A percentile compares a stretch with the other conserved stretches of the same genome.
Conservation (phyloP, 2,888 invertebrate genomes). For the Drosophila multiciliata region DNA sequence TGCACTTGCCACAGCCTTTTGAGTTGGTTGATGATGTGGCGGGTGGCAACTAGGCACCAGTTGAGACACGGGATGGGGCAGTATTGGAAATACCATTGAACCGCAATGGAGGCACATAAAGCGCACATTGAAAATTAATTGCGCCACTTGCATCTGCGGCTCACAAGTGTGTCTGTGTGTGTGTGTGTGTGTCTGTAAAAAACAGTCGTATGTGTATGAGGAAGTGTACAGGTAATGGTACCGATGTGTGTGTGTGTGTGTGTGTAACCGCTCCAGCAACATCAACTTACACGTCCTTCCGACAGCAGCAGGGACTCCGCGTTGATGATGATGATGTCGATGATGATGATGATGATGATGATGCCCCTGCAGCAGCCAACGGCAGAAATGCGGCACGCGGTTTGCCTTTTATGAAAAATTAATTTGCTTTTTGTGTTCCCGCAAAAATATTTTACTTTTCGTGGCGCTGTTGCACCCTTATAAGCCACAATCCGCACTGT, state of each 20-base stretch:
- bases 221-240: constrained; percentile 17
- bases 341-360: constrained; percentile 12
- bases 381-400: constrained; percentile 44
- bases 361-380: constrained; percentile 15
- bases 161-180: constrained; percentile 19
- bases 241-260: constrained; percentile 26
- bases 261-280: constrained; percentile 28
- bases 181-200: constrained; percentile 3
- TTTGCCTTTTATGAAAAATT: constrained; percentile 80
- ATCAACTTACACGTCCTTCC: constrained; percentile 23
- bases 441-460: constrained; percentile 70
- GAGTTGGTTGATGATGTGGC: constrained; percentile 1
- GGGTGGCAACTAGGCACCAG: constrained; percentile 25
- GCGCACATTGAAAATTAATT: constrained; percentile 78
- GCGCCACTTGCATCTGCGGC: constrained; percentile 41
- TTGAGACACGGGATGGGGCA: constrained; percentile 26
- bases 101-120: constrained; percentile 70
- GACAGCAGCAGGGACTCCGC: background rate
- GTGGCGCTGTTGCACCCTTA: background rate
- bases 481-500: background rate
- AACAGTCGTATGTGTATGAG: background rate
- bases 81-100: constrained; percentile 49
- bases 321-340: background rate
- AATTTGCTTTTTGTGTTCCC: constrained; percentile 75
- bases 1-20: constrained; percentile 48